Conservation (phyloP, 1,140 invertebrate genomes). For the Lepidotrigona ventralis region DNA sequence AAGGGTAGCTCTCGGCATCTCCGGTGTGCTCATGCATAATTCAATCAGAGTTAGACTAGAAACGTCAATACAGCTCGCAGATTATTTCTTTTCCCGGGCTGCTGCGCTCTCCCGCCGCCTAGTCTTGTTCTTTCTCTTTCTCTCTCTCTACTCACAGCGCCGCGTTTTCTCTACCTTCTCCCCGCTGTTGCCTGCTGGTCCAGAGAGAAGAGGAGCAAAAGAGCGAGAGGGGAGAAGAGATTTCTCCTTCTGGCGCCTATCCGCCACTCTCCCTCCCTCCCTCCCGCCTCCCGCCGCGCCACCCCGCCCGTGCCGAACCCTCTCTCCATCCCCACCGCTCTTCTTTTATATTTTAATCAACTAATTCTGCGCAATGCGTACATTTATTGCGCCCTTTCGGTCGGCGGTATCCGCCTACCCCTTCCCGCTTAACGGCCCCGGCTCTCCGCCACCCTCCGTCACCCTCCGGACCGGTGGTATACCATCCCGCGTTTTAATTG, state of each 20-base stretch:
- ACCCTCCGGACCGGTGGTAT: slow-evolving; percentile 55
- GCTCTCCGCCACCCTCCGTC: slow-evolving; percentile 55
- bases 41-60: slow-evolving; percentile 81
- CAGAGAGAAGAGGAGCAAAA: slow-evolving; percentile 51
- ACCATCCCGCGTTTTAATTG: slow-evolving; percentile 79
- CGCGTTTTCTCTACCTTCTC: slow-evolving; percentile 22
- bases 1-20: slow-evolving; percentile 66
- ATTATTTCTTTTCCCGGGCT: slow-evolving; percentile 81
- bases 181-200: slow-evolving; percentile 11
- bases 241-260: slow-evolving; percentile 69
- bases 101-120: slow-evolving; percentile 71
- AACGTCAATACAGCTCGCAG: slow-evolving; percentile 81
- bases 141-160: slow-evolving; percentile 46
- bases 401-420: slow-evolving; percentile 62
- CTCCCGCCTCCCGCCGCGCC: slow-evolving; percentile 29
- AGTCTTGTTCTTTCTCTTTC: slow-evolving; percentile 70
- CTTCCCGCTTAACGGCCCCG: slow-evolving; percentile 42
- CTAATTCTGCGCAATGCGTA: slow-evolving; percentile 80
- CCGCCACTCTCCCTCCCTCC: slow-evolving; percentile 36
- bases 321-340: slow-evolving; percentile 71
- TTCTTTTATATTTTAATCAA: slow-evolving; percentile 81
- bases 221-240: slow-evolving; percentile 60
- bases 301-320: slow-evolving; percentile 49
- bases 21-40: slow-evolving; percentile 80
- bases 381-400: slow-evolving; percentile 79